Percentiles rank a stretch among this genome's conserved stretches.
Evolutionary conservation across 2,888 invertebrate genomes (phyloP).

Genomic region (Exephanes ischioxanthus): DNA sequence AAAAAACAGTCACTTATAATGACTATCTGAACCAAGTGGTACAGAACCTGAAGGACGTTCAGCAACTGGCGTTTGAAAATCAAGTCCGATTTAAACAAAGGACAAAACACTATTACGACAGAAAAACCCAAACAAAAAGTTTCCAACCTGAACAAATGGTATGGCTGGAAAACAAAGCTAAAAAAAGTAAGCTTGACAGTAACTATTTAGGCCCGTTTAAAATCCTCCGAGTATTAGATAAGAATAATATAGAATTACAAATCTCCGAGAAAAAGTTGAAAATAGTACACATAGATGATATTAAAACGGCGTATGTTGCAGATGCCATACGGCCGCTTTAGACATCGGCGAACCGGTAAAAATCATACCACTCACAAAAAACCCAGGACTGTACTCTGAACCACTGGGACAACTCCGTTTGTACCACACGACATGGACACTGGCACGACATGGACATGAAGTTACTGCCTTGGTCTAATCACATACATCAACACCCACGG

Average conservation of each 20-base stretch:
- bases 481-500: constrained; percentile 31
- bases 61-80: neutral
- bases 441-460: too few species aligned
- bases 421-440: constrained; percentile 22
- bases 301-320: constrained; percentile 17
- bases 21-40: neutral
- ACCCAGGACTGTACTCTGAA: constrained; percentile 17
- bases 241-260: constrained; percentile 11
- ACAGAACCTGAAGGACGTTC: neutral
- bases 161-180: neutral
- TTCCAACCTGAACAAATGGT: neutral
- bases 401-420: constrained; percentile 3
- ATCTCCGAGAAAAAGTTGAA: neutral
- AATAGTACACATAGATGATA: neutral
- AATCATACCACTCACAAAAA: constrained; percentile 6
- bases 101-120: too few species aligned
- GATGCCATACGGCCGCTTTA: neutral
- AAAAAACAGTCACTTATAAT: neutral
- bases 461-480: too few species aligned
- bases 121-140: too few species aligned
- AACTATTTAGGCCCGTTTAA: too few species aligned
- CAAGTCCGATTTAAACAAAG: neutral
- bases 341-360: neutral
- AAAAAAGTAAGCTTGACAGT: neutral
- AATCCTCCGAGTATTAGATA: too few species aligned